These are phyloP conservation scores for Catharus bicknelli DNA, from an alignment of 2,113 vertebrate genomes.

Conservation along the genomic window DNA sequence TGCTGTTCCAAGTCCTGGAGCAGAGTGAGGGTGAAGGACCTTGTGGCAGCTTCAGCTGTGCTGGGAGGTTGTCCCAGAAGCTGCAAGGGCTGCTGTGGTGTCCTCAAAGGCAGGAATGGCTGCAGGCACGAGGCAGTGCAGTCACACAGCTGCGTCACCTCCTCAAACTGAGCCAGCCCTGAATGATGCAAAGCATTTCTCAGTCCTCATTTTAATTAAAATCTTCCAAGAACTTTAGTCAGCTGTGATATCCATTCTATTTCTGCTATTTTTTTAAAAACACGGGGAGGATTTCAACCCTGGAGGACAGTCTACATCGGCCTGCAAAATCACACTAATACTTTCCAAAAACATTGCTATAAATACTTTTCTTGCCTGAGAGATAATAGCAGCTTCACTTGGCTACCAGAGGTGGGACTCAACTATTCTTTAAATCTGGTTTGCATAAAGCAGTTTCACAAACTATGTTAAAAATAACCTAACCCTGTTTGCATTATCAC, in stretches of 20 bases:
- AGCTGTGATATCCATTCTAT: background rate
- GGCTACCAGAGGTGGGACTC: background rate
- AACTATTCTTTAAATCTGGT: background rate
- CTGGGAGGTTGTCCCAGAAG: background rate
- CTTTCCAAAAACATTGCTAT: background rate
- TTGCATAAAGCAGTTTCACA: constrained; percentile 4
- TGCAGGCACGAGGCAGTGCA: background rate
- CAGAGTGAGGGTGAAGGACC: background rate
- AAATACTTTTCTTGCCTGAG: background rate
- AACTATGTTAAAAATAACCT: background rate
- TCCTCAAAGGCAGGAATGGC: background rate
- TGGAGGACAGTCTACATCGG: background rate
- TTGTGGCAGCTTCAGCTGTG: background rate
- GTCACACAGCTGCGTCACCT: background rate
- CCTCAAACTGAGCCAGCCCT: background rate
- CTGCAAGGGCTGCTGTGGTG: background rate
- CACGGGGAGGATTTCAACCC: background rate
- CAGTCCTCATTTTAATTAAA: background rate
- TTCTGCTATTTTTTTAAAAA: background rate
- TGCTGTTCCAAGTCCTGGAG: background rate
- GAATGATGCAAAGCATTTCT: background rate
- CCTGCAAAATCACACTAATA: background rate
- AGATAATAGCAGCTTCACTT: background rate
- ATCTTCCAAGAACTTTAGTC: background rate
- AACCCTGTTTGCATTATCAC: background rate